Evolutionary conservation across 2,797 vertebrate genomes (phyloP).

Genomic region (Telmatherina bonti): DNA sequence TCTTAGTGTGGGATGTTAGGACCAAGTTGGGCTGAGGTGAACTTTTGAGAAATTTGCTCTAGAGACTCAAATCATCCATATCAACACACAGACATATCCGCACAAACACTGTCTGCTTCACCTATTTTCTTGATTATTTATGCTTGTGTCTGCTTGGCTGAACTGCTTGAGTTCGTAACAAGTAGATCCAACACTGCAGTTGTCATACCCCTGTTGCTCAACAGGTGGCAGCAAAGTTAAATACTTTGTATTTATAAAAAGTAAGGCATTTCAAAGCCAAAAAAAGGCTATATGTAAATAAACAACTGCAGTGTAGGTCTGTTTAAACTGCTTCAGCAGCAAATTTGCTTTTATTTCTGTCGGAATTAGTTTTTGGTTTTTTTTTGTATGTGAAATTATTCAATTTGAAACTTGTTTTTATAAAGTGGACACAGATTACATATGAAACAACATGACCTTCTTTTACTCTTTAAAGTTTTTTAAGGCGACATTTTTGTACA

Average conservation of each 20-base stretch:
- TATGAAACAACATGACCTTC: conserved; percentile 48
- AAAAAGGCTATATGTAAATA: background rate
- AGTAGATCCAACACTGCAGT: conserved; percentile 61
- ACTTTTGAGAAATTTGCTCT: conserved; percentile 35
- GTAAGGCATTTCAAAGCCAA: no score
- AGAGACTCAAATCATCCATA: conserved; percentile 18
- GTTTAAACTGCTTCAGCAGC: conserved; percentile 44
- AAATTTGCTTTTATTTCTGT: conserved; percentile 20
- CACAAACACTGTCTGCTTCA: conserved; percentile 21
- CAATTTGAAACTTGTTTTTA: conserved; percentile 1
- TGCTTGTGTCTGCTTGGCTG: conserved; percentile 48
- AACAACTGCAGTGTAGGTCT: conserved; percentile 71
- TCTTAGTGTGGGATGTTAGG: conserved; percentile 50
- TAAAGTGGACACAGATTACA: conserved; percentile 25
- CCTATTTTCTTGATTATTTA: conserved; percentile 7
- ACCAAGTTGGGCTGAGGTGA: conserved; percentile 39
- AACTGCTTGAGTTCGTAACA: conserved; percentile 20
- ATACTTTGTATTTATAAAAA: background rate
- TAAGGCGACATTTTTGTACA: background rate
- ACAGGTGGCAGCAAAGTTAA: conserved; percentile 50
- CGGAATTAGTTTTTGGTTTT: background rate
- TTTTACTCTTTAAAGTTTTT: background rate
- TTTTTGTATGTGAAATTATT: conserved; percentile 5
- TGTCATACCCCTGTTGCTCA: conserved; percentile 41
- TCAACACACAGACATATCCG: conserved; percentile 14